Base-by-base conservation (phyloP, 2,888 invertebrate genomes). In the Blastobasis lacticolella region DNA sequence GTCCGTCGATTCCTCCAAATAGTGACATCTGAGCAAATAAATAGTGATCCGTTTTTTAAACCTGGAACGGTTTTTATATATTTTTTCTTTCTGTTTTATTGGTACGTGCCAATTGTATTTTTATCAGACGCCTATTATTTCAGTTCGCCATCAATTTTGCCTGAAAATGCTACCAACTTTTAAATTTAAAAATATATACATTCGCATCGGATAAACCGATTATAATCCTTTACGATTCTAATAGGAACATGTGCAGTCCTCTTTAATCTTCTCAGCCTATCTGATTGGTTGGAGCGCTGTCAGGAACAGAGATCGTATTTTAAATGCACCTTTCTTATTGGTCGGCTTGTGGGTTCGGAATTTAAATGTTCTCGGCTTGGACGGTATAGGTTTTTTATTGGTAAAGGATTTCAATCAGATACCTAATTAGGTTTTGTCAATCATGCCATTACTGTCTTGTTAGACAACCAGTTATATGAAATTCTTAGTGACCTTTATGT, bases 221-320 rank as follows among this genome's bases (percentile, higher is more conserved):
- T 23, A 61, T 73, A 77, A 73, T 66, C 73, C 70, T 76, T 75
- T 73, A 58, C 70, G 73, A 79, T 77, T 80, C 75, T 75, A 76
- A 81, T 74, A 75, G 72, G 74, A 79, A 67, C 69, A 66, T 62
- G 67, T 65, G 64, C 62, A 59, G 53, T 54, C 59, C 64, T 66
- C 64, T 81, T 76, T 82, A 83, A 84, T 83, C 83, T 81, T 71
- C 69, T 64, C 65, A 67, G 69, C 71, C 71, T 71, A 85, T 85
- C 84, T 82, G 82, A 85, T 87, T 86, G 82, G 86, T 70, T 69
- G 70, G 73, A 67, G 70, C 66, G 75, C 83, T 86, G 87, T 87
- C 87, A 86, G 66, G 70, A 73, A 69, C 87, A 87, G 81, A 75
- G 71, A 69, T 71, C 72, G 69, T 69, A 71, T 78, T 81, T 77